phyloP scores from a whole-genome alignment of 2,113 vertebrate genomes.

The Brienomyrus longianalis region DNA sequence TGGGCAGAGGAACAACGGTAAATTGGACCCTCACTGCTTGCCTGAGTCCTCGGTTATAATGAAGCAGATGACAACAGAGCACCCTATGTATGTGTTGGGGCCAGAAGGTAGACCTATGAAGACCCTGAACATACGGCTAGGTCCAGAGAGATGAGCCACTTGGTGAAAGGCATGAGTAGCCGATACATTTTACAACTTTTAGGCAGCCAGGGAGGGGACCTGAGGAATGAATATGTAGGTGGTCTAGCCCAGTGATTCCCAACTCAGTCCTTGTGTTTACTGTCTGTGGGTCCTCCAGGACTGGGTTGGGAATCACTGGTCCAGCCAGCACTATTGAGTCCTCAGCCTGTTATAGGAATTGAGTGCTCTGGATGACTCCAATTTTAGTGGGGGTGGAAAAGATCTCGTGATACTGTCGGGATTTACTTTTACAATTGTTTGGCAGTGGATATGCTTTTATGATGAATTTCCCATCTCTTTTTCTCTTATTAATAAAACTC shows the following conservation, averaged over 20 bases:
- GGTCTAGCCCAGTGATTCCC: neutral
- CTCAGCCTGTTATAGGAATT: neutral
- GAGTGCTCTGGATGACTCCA: neutral
- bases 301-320: neutral
- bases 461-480: neutral
- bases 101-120: neutral
- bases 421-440: neutral
- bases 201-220: neutral
- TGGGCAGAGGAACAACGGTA: neutral
- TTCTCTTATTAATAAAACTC: neutral
- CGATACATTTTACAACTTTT: neutral
- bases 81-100: neutral
- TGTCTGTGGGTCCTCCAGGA: neutral
- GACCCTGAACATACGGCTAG: neutral
- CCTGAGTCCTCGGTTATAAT: neutral
- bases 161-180: neutral
- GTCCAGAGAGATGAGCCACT: neutral
- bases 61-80: neutral
- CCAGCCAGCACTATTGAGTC: neutral
- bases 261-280: neutral
- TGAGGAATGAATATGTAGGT: neutral
- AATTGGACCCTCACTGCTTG: neutral
- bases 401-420: neutral
- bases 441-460: neutral
- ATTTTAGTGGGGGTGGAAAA: neutral